These are phyloP conservation scores for Marcusenius ussheri DNA, from an alignment of 2,113 vertebrate species.

Conservation along the genomic window DNA sequence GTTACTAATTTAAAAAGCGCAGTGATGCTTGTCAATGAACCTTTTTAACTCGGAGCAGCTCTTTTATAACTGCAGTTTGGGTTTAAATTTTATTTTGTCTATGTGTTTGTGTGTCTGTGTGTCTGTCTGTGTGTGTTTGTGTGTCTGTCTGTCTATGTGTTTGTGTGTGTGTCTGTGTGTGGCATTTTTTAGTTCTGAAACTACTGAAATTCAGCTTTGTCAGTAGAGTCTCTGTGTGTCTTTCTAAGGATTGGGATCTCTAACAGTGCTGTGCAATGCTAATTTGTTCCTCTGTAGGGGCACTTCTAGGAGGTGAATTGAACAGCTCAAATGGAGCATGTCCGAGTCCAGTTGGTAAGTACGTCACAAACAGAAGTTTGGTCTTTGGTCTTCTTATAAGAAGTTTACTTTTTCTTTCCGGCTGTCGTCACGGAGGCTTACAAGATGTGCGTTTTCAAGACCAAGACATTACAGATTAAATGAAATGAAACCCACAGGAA, in stretches of 20 bases:
- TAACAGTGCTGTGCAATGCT: not conserved
- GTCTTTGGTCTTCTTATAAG: not conserved
- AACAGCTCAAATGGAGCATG: constrained; percentile 85
- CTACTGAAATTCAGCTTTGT: not conserved
- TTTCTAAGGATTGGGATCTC: not conserved
- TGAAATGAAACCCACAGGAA: not conserved
- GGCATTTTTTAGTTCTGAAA: not conserved
- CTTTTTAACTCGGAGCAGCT: not conserved
- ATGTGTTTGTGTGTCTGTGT: accelerated
- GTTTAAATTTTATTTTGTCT: not conserved
- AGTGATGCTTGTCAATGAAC: not conserved
- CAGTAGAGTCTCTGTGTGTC: not conserved
- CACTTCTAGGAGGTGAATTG: constrained; percentile 84
- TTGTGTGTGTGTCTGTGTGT: too few relatives aligned
- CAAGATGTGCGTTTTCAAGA: not conserved
- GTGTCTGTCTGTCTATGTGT: too few relatives aligned
- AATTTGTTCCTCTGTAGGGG: constrained; percentile 55
- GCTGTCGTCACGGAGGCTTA: not conserved
- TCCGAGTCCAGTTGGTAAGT: constrained; percentile 92
- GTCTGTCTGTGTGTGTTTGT: too few relatives aligned
- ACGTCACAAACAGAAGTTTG: not conserved
- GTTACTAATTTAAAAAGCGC: not conserved
- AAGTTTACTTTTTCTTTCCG: not conserved
- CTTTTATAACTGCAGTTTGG: not conserved
- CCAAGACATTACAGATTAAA: not conserved